phyloP scores from a whole-genome alignment of 2,113 vertebrate species.

The Ictalurus furcatus region DNA sequence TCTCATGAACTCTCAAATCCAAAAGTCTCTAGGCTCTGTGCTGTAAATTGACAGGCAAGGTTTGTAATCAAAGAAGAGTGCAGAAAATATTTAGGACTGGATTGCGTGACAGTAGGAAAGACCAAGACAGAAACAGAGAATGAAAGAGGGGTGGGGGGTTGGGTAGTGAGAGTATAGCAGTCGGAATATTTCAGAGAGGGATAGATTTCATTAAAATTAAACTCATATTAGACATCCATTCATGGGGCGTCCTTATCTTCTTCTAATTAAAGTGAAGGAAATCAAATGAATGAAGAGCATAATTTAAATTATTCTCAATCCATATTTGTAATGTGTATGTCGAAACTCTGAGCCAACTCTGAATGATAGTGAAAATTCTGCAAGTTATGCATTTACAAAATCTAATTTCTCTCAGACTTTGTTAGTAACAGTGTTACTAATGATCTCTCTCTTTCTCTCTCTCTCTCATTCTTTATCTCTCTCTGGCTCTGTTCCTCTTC shows the following conservation, averaged over 20 bases:
- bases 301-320: slow-evolving; percentile 55
- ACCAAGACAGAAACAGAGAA: slow-evolving; percentile 13
- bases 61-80: neutral
- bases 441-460: neutral
- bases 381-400: slow-evolving; percentile 26
- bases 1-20: neutral
- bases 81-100: slow-evolving; percentile 5
- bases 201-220: slow-evolving; percentile 56
- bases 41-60: slow-evolving; percentile 21
- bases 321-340: slow-evolving; percentile 48
- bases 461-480: slow-evolving; percentile 1
- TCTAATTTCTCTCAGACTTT: slow-evolving; percentile 16
- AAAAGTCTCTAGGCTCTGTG: neutral
- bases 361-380: slow-evolving; percentile 18
- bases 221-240: slow-evolving; percentile 57
- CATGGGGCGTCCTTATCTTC: slow-evolving; percentile 49
- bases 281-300: slow-evolving; percentile 52
- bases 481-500: neutral
- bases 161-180: neutral
- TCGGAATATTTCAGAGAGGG: slow-evolving; percentile 41
- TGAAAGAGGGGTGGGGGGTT: neutral
- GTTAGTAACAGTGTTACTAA: slow-evolving; percentile 19
- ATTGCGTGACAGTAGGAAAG: neutral
- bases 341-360: slow-evolving; percentile 8
- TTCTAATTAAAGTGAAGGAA: slow-evolving; percentile 58